These are phyloP conservation scores for Urocolius indicus DNA, from an alignment of 2,113 vertebrate species.

Conservation along the genomic window DNA sequence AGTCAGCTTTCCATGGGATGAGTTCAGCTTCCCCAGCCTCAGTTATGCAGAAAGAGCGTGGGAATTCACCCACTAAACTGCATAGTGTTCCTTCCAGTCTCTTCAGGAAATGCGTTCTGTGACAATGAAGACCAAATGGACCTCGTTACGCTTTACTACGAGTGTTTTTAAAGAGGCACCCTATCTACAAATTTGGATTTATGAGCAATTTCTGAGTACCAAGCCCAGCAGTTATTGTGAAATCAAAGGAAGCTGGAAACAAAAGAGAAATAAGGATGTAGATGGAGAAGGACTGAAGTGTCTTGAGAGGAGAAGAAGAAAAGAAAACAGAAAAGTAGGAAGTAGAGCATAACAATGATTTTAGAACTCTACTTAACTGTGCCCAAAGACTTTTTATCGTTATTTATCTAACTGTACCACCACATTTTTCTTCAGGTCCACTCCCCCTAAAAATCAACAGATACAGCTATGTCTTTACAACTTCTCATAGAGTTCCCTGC, in stretches of 20 bases:
- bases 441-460: background rate
- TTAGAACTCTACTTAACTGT: background rate
- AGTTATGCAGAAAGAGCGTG: background rate
- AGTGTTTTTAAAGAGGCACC: background rate
- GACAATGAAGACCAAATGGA: background rate
- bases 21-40: background rate
- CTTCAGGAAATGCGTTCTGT: background rate
- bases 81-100: background rate
- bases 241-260: no score
- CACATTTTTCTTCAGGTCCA: background rate
- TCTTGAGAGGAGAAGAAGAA: background rate
- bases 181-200: accelerated
- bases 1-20: background rate
- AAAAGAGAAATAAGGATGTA: accelerated
- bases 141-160: background rate
- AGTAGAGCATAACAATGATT: accelerated
- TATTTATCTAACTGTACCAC: background rate
- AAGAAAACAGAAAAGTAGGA: background rate
- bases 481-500: background rate
- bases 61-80: background rate
- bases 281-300: accelerated
- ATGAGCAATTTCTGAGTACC: accelerated
- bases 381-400: background rate
- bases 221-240: background rate
- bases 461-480: background rate